Evolutionary conservation across 2,113 vertebrate species (phyloP), one percentile per base, ranked within the genome.

Genomic region (Regulus satrapa): DNA sequence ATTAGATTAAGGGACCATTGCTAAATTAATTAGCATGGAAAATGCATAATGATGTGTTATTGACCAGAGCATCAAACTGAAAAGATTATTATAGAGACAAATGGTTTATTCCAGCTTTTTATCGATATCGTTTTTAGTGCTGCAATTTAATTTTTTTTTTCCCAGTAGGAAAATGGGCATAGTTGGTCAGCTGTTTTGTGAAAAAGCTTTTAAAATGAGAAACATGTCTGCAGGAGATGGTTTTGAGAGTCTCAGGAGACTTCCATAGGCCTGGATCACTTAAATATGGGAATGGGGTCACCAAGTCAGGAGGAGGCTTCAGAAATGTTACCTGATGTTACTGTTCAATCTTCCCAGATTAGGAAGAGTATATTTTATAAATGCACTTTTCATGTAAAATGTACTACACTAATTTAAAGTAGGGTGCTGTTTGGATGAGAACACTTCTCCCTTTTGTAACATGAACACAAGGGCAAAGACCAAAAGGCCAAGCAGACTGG

Each of bases 101-200:
- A 56, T 1, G 12, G 15, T 48, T 88, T 62, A 29, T 88, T 80
- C n/a, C 43, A 64, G 46, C 13, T 59, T 88, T 69, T 38, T 36
- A 51, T 16, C 0, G 1, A 32, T 63, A 24, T 0, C 6, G 20
- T 1, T 86, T 64, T 66, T 41, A 66, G 20, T 36, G n/a, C 29
- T 72, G 56, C 15, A 59, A 52, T 72, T 61, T 61, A 71, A 7
- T 18, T 41, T 12, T 10, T 14, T 29, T 25, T 14, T 61, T 76
- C 85, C 81, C 19, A 31, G 18, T 32, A 63, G 29, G 25, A 77
- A 84, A 91, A 74, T 18, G 9, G 19, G 5, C 14, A 54, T 6
- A 26, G 15, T 29, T 68, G 34, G 16, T 77, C 41, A 81, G 43
- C 9, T 71, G 31, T 63, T 89, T 38, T 0, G 48, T 23, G 14